A percentile compares a stretch with the other conserved stretches of the same genome.
Conservation (phyloP, 2,888 invertebrate species). For the Lepeophtheirus nordmannii region DNA sequence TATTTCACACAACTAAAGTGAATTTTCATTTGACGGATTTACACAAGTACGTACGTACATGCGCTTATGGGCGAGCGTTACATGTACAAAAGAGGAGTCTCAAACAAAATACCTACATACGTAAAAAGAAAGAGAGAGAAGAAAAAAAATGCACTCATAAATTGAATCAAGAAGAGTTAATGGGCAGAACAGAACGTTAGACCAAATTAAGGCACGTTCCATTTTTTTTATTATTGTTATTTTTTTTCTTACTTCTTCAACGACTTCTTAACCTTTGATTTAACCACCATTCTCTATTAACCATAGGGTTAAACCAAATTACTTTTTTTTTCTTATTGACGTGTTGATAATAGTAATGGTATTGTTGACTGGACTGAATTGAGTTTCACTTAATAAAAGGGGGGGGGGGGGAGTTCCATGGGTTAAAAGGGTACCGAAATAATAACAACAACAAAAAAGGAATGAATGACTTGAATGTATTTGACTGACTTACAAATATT, state of each 20-base stretch:
- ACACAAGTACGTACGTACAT: background rate
- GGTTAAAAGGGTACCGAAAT: too few relatives aligned
- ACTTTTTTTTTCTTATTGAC: too few relatives aligned
- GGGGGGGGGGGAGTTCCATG: too few relatives aligned
- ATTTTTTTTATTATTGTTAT: background rate
- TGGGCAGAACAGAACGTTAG: conserved; percentile 5
- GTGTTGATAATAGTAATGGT: too few relatives aligned
- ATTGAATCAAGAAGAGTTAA: conserved; percentile 1
- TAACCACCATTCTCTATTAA: too few relatives aligned
- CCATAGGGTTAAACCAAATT: too few relatives aligned
- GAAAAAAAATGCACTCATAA: background rate
- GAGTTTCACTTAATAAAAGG: too few relatives aligned
- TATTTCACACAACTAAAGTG: background rate
- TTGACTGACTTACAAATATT: too few relatives aligned
- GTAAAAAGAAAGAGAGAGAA: background rate
- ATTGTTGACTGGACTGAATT: too few relatives aligned
- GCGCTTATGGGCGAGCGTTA: background rate
- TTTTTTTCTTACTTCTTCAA: background rate
- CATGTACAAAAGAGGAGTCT: background rate
- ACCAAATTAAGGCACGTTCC: conserved; percentile 8
- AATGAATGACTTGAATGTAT: too few relatives aligned
- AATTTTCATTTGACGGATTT: background rate
- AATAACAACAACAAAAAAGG: too few relatives aligned
- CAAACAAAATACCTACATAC: too few relatives aligned
- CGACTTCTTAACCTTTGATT: conserved; percentile 3